These are phyloP conservation scores for Serinus canaria DNA, from an alignment of 2,113 vertebrate genomes.

Conservation along the genomic window DNA sequence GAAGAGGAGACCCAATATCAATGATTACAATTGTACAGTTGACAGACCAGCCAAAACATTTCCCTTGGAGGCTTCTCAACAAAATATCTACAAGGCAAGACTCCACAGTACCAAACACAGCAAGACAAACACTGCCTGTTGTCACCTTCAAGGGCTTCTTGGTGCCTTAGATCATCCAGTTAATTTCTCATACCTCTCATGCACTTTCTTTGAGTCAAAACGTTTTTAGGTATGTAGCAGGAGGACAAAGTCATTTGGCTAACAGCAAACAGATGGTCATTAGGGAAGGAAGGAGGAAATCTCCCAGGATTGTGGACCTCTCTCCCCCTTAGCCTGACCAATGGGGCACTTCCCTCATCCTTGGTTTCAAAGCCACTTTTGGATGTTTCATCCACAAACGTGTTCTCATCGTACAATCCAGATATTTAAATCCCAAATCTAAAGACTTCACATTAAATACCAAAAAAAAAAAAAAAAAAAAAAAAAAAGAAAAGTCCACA, in stretches of 20 bases:
- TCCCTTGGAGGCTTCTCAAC: background rate
- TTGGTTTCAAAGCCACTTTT: background rate
- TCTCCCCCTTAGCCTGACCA: background rate
- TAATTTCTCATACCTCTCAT: background rate
- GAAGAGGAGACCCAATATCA: background rate
- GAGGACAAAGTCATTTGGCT: background rate
- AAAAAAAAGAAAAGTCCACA: too few relatives aligned
- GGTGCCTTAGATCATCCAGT: background rate
- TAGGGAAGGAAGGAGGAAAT: background rate
- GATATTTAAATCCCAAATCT: background rate
- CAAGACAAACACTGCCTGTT: background rate
- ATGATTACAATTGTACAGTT: background rate
- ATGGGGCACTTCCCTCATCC: background rate
- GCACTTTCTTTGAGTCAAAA: background rate
- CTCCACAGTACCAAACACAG: background rate
- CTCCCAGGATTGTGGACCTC: background rate
- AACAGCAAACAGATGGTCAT: background rate
- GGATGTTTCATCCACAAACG: background rate
- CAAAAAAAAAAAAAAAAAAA: background rate
- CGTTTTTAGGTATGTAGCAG: background rate
- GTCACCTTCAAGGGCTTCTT: background rate
- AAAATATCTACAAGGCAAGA: background rate
- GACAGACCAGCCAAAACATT: background rate
- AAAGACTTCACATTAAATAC: background rate
- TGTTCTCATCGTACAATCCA: rapidly evolving